Evolutionary conservation across 2,113 vertebrate genomes (phyloP), one percentile per base, ranked within the genome.

Genomic region (Chaetops frenatus): DNA sequence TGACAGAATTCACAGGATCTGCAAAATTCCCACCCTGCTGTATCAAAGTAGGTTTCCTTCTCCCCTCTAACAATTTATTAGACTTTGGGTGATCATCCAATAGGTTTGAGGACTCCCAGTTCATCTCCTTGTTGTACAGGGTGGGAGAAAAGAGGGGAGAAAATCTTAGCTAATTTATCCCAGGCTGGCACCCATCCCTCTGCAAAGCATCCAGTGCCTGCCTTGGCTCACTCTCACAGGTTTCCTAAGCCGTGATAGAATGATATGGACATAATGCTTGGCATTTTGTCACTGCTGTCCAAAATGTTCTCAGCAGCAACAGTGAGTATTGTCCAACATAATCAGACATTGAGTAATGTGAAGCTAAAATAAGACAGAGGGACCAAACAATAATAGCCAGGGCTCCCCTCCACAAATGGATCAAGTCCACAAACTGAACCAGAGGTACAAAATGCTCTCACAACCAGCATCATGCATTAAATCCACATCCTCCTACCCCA

Each of bases 311-410:
- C 88, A 90, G 74, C 31, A 86, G 82, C 60, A 86, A 91, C 7
- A 15, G 31, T 60, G 85, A 90, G 87, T 42, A 78, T 78, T 84
- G 56, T 92, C 93, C 88, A 92, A 81, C 85, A 94, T 92, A 96
- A 96, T 94, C 95, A 97, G 95, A 97, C 95, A 86, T 67, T 96
- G 93, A 96, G 90, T 96, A 96, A 97, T 93, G 56, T 45, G 77
- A 88, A 81, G 33, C 80, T 93, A 93, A 96, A 96, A 90, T 71
- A 91, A 93, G 82, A 86, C 64, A 90, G 48, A 92, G 81, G 60
- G 72, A 83, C 25, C 56, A 66, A 86, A 28, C 12, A 82, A 22
- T 22, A 78, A 93, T 12, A 86, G 73, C 69, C 72, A 93, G 88
- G 24, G 24, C 61, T 64, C 35, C 50, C 21, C 65, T 81, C 45